Evolutionary conservation across 2,888 invertebrate species (phyloP), one percentile per base, ranked within the genome.

Genomic region (Lamellibrachia columna): DNA sequence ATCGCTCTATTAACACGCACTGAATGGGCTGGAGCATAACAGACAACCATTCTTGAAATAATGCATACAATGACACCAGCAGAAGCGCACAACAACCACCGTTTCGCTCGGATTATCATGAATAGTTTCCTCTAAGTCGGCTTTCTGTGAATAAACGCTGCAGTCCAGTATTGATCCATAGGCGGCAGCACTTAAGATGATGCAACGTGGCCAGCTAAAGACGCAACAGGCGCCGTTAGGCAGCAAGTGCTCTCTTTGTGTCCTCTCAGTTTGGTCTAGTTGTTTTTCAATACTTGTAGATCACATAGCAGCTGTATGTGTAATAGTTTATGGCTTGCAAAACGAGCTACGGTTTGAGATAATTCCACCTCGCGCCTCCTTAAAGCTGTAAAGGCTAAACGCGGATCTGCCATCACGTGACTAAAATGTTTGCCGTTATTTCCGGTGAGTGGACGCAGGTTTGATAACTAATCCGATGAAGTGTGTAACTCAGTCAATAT

Each of bases 41-140:
- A 75, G n/a, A 22, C 75, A 75, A 75, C 75, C 3, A 6, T 22
- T 75, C 75, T 75, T 75, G 75, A n/a, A 75, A 75, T n/a, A 75
- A 75, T 75, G 75, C 75, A 22, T 15, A 75, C 75, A 75, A 11
- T 75, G n/a, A 75, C 75, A 75, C 75, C 75, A 75, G 75, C 15
- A 3, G 22, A 75, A 75, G 11, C 4, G 75, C 11, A 22, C 22
- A 75, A 1, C n/a, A 22, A 75, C n/a, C 75, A 22, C n/a, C 75
- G 75, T 75, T 75, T 75, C 75, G 75, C 75, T 75, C 75, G 75
- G 75, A 75, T 75, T 75, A 75, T 75, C 75, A 75, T 75, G 75
- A 75, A 75, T 75, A 75, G 75, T 75, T 75, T 75, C 55, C 22
- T 75, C 75, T 75, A 75, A 22, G 75, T 40, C 40, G 40, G 40